Base-by-base conservation (phyloP, 2,888 invertebrate species). In the Drosophila tripunctata region DNA sequence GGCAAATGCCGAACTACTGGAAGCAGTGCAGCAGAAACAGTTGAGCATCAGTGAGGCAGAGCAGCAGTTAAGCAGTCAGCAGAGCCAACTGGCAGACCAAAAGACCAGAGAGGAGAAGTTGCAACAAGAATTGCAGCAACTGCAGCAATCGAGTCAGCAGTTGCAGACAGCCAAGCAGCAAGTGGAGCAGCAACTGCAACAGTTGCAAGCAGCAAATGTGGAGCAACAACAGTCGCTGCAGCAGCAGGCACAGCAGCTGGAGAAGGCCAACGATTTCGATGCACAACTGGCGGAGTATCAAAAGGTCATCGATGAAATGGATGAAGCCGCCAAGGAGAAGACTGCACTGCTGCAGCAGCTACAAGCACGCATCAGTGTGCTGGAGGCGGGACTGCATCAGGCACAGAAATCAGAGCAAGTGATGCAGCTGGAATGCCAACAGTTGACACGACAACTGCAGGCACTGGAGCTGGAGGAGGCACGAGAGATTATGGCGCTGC, bases 281-380 rank as follows among this genome's bases (percentile, higher is more conserved):
- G 56, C 63, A 0, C 82, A 82, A 31, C 60, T 89, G 19, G 63
- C 51, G 1, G 89, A 89, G 27, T 90, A 90, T 36, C 80, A 88
- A 43, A 82, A 78, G 22, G 74, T 89, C 36, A 79, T 89, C 24
- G 89, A 89, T 50, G 89, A 89, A 67, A 81, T 89, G 88, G 89
- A 89, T 36, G 88, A 88, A 0, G 43, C 74, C 0, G 47, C 76
- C n/a, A 66, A 44, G 1, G 71, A 55, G 2, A 89, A 87, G 43
- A 54, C 70, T 5, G 30, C 24, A 2, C 62, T 71, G 33, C 22
- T 87, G 22, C 47, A 74, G 31, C 67, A 78, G 35, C 69, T 84
- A 0, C 73, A 88, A 35, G 30, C 7, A 0, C 73, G 82, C 22
- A 50, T 88, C 10, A 22, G 22, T 2, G 71, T 78, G 12, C 58